Conservation (phyloP, 2,797 vertebrate species). For the Antrozous pallidus region DNA sequence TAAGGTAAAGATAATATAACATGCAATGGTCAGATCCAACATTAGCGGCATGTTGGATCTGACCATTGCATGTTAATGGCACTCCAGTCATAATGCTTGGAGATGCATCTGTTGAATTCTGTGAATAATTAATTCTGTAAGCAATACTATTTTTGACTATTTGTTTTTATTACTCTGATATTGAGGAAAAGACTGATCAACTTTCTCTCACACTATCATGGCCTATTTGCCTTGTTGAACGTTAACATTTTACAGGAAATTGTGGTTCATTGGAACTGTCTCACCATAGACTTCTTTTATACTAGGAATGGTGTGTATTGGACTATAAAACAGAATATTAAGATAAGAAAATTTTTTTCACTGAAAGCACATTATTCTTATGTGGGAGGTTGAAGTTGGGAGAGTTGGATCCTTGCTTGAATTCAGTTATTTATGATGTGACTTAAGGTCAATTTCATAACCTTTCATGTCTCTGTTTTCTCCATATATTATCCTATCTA, state of each 20-base stretch:
- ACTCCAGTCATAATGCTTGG: neutral
- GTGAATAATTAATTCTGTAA: neutral
- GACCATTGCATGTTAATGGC: too few species aligned
- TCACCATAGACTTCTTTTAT: neutral
- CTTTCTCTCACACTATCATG: neutral
- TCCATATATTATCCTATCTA: neutral
- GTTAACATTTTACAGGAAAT: slow-evolving; percentile 1
- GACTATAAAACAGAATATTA: neutral
- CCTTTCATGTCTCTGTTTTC: neutral
- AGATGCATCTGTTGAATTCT: slow-evolving; percentile 5
- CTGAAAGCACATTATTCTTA: neutral
- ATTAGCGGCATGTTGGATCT: too few species aligned
- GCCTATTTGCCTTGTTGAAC: neutral
- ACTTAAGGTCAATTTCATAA: slow-evolving; percentile 6
- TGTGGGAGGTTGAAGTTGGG: neutral
- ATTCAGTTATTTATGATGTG: neutral
- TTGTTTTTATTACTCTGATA: neutral
- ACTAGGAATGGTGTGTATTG: neutral
- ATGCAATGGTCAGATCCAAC: neutral
- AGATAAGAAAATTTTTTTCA: neutral
- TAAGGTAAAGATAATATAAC: neutral
- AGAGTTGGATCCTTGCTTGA: neutral
- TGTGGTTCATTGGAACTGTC: neutral
- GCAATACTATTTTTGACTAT: neutral
- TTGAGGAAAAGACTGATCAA: neutral